A percentile compares a stretch with the other conserved stretches of the same genome.
Conservation (phyloP, 2,888 invertebrate species). For the Archips xylosteana region DNA sequence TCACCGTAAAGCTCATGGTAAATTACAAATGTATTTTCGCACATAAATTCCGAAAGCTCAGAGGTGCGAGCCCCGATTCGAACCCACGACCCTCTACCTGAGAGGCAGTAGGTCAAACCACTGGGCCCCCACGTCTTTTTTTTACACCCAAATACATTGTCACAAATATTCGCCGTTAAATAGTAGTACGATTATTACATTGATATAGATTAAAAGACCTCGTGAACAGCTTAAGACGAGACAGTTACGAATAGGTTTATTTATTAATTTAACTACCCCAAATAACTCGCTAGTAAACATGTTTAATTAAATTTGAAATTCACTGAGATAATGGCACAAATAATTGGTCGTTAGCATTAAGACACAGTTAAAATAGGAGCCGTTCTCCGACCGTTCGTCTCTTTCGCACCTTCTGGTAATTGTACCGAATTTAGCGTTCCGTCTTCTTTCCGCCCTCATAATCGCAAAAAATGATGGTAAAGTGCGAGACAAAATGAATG, state of each 20-base stretch:
- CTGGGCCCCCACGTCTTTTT: too few species aligned
- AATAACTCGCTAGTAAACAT: conserved; percentile 10
- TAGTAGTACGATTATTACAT: too few species aligned
- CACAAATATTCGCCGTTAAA: too few species aligned
- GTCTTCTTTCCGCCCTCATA: conserved; percentile 34
- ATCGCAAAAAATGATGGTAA: conserved; percentile 35
- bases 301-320: conserved; percentile 39
- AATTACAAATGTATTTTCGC: too few species aligned
- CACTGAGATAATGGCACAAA: conserved; percentile 37
- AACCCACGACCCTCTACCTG: too few species aligned
- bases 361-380: conserved; percentile 29
- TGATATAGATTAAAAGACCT: neutral
- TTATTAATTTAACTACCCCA: conserved; percentile 19
- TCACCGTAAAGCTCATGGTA: too few species aligned
- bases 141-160: too few species aligned
- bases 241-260: conserved; percentile 26
- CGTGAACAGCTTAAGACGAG: neutral
- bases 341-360: conserved; percentile 38
- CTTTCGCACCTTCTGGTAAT: conserved; percentile 29
- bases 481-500: conserved; percentile 6
- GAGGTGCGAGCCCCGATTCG: too few species aligned
- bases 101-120: too few species aligned
- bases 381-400: conserved; percentile 18
- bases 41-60: too few species aligned
- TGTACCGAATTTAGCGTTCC: conserved; percentile 28